phyloP scores from a whole-genome alignment of 1,140 invertebrate species.

The Macrobrachium nipponense region DNA sequence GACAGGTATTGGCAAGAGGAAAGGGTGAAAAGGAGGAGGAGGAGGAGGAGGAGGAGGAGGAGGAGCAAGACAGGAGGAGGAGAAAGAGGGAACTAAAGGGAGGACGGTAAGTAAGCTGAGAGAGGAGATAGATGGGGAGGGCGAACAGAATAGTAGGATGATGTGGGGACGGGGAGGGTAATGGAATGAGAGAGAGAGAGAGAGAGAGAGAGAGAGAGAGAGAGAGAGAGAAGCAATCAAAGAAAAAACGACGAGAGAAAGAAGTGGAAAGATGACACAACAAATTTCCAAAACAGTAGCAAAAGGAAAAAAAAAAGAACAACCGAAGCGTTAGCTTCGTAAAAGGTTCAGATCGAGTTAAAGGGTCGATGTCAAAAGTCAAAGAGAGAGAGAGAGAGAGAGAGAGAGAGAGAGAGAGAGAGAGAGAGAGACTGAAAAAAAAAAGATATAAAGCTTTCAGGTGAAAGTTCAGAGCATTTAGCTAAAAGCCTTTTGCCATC shows the following conservation, averaged over 20 bases:
- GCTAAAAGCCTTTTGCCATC: no score
- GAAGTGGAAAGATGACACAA: neutral
- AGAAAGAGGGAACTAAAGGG: neutral
- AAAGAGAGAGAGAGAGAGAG: neutral
- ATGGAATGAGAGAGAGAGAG: neutral
- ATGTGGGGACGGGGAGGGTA: neutral
- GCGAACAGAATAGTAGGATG: neutral
- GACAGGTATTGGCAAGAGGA: neutral
- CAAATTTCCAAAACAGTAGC: neutral
- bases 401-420: conserved; percentile 5
- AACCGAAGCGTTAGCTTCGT: neutral
- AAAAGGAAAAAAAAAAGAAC: neutral
- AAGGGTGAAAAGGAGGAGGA: neutral
- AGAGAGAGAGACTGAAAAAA: neutral
- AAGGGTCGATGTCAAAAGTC: neutral
- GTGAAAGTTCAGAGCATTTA: no score
- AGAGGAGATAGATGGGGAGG: neutral
- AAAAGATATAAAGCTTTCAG: neutral
- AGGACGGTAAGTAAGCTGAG: neutral
- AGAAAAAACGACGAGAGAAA: no score
- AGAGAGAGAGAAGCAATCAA: neutral
- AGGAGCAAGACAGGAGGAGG: neutral
- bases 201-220: neutral
- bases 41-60: neutral
- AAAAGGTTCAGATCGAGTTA: neutral